Base-by-base conservation (phyloP, 2,113 vertebrate genomes). In the Toxotes chatareus region DNA sequence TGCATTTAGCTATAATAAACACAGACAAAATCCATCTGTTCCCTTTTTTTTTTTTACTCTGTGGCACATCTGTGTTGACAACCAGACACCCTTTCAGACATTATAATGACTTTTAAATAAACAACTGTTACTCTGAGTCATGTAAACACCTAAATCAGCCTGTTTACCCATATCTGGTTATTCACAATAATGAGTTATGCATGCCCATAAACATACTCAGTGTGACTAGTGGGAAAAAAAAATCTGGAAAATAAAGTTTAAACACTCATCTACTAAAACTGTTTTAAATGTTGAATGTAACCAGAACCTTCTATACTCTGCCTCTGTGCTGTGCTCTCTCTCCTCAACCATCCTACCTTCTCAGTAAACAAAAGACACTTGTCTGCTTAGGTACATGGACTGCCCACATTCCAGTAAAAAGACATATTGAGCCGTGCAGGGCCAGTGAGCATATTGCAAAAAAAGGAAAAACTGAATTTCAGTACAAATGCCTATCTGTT, bases 311-410 rank as follows among this genome's bases (percentile, higher is more conserved):
- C 27, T 53, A 2, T 44, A 40, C 34, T 40, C 16, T 14, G 23
- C 16, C 44, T 86, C 66, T 23, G 23, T 49, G 11, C 60, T 56
- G 16, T 49, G 49, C 40, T 4, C 16, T 59, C 51, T 62, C 27
- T 47, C 68, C 47, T 44, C 72, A 36, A 70, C 34, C 46, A 65
- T 81, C 68, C 44, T 40, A 59, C 40, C 80, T 74, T 72, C 62
- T 70, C 70, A 60, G 38, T 76, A 78, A 84, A 87, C 91, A 91
- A 82, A 86, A 80, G 75, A 71, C 64, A 86, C 66, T 87, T 74
- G 73, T 82, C 73, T 73, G 60, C 67, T 65, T 67, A 38, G 74
- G 63, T 77, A 59, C 62, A 64, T 51, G 42, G 53, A 31, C 76
- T 53, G 84, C 75, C 78, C 67, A 72, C 68, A 76, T 82, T 82